Percentiles rank a stretch among this genome's conserved stretches.
Conservation (phyloP, 2,888 invertebrate genomes). For the Drosophila cognata region DNA sequence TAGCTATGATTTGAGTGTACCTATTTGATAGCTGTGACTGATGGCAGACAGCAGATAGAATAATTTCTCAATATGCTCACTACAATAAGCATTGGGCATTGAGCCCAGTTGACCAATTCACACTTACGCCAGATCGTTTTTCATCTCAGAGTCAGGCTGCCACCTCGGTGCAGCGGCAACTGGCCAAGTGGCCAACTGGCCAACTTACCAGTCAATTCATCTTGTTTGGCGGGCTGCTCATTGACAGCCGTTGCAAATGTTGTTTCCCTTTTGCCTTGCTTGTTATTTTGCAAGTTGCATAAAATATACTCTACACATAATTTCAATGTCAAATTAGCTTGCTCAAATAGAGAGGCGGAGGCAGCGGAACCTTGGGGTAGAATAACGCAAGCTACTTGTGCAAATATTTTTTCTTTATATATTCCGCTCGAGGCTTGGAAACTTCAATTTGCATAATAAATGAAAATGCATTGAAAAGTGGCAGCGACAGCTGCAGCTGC, state of each 20-base stretch:
- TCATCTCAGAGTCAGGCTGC: neutral
- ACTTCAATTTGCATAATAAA: conserved; percentile 81
- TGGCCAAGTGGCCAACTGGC: neutral
- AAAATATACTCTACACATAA: conserved; percentile 65
- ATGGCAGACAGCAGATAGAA: conserved; percentile 17
- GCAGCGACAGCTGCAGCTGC: conserved; percentile 69
- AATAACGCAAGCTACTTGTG: conserved; percentile 52
- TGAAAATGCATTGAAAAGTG: conserved; percentile 81
- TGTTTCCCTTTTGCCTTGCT: conserved; percentile 16
- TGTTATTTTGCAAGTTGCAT: conserved; percentile 45
- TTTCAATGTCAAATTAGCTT: conserved; percentile 80
- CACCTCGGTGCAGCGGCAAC: conserved; percentile 4
- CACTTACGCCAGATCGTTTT: neutral
- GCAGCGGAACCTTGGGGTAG: conserved; percentile 1
- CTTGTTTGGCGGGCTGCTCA: conserved; percentile 54
- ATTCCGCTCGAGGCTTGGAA: conserved; percentile 54
- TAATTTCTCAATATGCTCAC: conserved; percentile 29
- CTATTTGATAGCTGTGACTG: neutral
- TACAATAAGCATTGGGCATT: neutral
- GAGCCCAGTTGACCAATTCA: conserved; percentile 24
- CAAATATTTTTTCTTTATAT: conserved; percentile 63
- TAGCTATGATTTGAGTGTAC: neutral
- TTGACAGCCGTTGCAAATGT: conserved; percentile 63
- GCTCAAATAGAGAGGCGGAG: conserved; percentile 13
- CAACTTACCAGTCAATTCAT: conserved; percentile 50